These are phyloP conservation scores for Pseudomyrmex flavicornis DNA, from an alignment of 1,140 invertebrate species.

Conservation along the genomic window DNA sequence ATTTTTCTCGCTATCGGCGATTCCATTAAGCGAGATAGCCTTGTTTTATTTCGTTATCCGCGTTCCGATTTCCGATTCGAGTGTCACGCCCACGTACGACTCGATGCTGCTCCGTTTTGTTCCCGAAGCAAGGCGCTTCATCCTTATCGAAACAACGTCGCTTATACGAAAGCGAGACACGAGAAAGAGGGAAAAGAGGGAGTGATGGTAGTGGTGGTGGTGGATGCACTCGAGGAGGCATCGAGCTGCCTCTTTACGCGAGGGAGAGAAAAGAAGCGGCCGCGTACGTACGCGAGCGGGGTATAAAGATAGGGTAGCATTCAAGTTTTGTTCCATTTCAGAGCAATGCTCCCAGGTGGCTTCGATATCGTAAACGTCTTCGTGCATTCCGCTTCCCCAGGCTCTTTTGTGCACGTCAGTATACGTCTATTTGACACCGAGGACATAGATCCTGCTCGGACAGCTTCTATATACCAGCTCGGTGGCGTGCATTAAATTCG, in stretches of 20 bases:
- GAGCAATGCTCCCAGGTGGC: slow-evolving; percentile 54
- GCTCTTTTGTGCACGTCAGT: slow-evolving; percentile 54
- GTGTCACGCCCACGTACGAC: slow-evolving; percentile 23
- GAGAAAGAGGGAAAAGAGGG: too few species aligned
- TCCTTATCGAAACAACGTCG: slow-evolving; percentile 16
- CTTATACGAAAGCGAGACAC: slow-evolving; percentile 34
- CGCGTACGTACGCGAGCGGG: background rate
- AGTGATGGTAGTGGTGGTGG: background rate
- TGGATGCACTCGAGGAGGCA: slow-evolving; percentile 14
- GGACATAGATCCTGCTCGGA: slow-evolving; percentile 44
- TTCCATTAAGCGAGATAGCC: slow-evolving; percentile 50
- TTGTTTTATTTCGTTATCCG: slow-evolving; percentile 41
- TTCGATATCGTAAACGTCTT: slow-evolving; percentile 57
- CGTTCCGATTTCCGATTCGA: slow-evolving; percentile 32
- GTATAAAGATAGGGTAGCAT: slow-evolving; percentile 33
- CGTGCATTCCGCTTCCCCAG: slow-evolving; percentile 27
- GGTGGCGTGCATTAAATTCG: slow-evolving; percentile 45
- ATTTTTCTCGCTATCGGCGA: slow-evolving; percentile 30
- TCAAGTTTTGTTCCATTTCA: slow-evolving; percentile 58
- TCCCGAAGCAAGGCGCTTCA: background rate
- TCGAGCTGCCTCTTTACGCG: slow-evolving; percentile 22
- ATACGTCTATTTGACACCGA: slow-evolving; percentile 17
- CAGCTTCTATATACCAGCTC: slow-evolving; percentile 3
- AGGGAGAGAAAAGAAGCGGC: slow-evolving; percentile 21
- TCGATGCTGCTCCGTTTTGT: slow-evolving; percentile 16